Percentiles rank a stretch among this genome's conserved stretches.
phyloP scores from a whole-genome alignment of 2,888 invertebrate genomes.

The Pristionchus arcanus region DNA sequence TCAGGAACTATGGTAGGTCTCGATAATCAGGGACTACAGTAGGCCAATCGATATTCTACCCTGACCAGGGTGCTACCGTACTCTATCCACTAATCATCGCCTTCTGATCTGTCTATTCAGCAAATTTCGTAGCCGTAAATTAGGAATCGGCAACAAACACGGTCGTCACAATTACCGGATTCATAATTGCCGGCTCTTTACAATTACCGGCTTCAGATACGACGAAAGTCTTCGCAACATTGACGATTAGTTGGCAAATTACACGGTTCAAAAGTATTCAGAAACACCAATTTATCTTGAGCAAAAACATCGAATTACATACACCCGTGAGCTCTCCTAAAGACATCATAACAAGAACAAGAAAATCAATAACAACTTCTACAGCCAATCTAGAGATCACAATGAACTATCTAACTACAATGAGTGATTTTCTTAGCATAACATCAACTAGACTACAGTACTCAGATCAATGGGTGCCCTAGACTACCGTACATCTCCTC shows the following conservation, averaged over 20 bases:
- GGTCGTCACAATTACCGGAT: neutral
- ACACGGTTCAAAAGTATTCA: neutral
- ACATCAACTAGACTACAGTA: conserved; percentile 54
- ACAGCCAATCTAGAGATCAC: neutral
- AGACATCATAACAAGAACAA: neutral
- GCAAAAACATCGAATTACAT: conserved; percentile 52
- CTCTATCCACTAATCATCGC: no score
- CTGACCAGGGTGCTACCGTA: no score
- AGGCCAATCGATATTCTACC: neutral
- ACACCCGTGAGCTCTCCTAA: conserved; percentile 59
- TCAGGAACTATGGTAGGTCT: no score
- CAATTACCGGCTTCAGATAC: neutral
- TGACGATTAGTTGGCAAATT: neutral
- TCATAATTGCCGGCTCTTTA: neutral
- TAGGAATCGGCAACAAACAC: neutral
- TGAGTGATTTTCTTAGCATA: neutral
- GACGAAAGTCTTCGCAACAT: neutral
- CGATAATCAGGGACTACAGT: neutral
- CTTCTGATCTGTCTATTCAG: neutral
- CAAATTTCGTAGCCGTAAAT: neutral
- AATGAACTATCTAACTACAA: neutral
- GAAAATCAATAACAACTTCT: conserved; percentile 35
- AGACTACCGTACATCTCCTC: no score
- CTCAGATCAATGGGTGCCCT: no score
- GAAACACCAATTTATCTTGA: neutral